A percentile compares a stretch with the other conserved stretches of the same genome.
Conservation (phyloP, 35 echinoderm and acorn worm species). For the Ophiothrix spiculata region DNA sequence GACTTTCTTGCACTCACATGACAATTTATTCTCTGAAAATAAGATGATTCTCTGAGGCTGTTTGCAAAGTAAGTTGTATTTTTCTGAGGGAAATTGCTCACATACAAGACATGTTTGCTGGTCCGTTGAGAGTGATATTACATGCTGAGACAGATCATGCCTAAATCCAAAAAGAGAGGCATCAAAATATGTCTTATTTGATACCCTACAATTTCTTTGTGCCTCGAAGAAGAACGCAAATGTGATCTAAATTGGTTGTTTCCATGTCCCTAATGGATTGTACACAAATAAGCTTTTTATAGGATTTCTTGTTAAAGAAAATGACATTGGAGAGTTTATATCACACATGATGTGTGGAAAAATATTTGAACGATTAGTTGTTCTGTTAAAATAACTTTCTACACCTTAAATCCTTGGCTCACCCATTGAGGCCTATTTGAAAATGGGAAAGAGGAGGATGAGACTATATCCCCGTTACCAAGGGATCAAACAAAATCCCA, state of each 20-base stretch:
- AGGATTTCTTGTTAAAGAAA: no score
- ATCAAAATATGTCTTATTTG: background rate
- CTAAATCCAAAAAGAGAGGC: background rate
- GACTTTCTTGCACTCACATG: no score
- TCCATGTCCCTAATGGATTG: background rate
- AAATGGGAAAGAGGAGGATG: no score
- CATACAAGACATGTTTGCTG: background rate
- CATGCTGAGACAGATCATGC: background rate
- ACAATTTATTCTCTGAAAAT: background rate
- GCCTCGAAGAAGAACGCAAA: background rate
- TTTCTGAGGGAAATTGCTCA: background rate
- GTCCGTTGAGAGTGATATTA: background rate
- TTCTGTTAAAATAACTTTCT: no score
- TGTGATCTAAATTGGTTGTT: background rate
- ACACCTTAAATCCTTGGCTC: no score
- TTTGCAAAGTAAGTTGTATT: background rate
- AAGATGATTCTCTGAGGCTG: background rate
- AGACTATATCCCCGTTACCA: no score
- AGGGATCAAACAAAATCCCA: no score
- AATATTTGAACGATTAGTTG: no score
- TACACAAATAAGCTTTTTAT: background rate
- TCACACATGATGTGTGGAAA: no score
- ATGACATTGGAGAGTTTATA: no score
- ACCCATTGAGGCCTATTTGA: no score
- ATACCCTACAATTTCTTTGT: background rate